phyloP scores from a whole-genome alignment of 2,797 vertebrate genomes.

The Babyrousa celebensis region DNA sequence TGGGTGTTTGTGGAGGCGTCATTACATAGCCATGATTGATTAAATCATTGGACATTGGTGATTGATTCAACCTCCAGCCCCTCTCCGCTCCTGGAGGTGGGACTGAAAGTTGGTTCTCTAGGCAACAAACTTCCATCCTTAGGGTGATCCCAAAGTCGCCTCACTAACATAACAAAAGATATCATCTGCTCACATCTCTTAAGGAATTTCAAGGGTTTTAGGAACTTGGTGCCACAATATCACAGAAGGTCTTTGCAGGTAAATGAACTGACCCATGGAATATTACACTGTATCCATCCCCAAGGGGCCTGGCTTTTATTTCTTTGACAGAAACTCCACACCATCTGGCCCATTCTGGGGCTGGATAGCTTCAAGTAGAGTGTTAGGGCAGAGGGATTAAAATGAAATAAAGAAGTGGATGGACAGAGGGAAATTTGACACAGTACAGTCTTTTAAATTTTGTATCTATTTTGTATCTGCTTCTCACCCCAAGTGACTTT shows the following conservation, averaged over 20 bases:
- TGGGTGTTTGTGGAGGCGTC: not conserved
- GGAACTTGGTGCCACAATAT: not conserved
- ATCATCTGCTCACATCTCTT: no score
- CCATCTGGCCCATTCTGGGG: not conserved
- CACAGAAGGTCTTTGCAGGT: not conserved
- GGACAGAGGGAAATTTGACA: not conserved
- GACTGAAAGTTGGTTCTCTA: not conserved
- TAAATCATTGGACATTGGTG: no score
- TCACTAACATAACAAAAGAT: no score
- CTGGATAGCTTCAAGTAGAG: not conserved
- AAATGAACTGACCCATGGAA: not conserved
- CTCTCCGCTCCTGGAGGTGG: not conserved
- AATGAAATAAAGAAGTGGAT: not conserved
- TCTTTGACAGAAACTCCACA: not conserved
- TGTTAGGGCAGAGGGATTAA: not conserved
- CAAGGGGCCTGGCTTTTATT: not conserved
- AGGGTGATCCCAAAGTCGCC: not conserved
- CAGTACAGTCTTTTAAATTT: not conserved
- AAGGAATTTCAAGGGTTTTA: no score
- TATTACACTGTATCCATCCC: not conserved
- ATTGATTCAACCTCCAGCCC: no score
- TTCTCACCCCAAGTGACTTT: not conserved
- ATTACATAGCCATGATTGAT: no score
- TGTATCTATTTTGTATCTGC: not conserved
- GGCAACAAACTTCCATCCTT: not conserved